phyloP scores from a whole-genome alignment of 2,888 invertebrate species.

The Cephus runcator region DNA sequence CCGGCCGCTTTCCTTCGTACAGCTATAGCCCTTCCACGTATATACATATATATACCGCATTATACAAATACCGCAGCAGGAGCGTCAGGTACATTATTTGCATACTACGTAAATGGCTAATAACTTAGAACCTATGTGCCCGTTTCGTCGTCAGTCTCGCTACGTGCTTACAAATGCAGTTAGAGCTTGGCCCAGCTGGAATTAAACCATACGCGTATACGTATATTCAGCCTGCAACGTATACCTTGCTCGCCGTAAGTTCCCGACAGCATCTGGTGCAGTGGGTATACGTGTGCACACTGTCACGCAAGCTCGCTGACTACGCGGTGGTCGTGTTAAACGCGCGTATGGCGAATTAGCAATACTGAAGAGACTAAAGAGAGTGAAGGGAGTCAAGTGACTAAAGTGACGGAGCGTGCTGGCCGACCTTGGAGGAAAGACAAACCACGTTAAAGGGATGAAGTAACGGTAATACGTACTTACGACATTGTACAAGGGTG shows the following conservation, averaged over 20 bases:
- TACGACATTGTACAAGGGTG: too few relatives aligned
- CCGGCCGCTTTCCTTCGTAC: background rate
- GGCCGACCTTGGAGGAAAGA: background rate
- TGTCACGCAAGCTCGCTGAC: too few relatives aligned
- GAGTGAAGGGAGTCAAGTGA: background rate
- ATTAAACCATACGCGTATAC: background rate
- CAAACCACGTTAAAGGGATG: background rate
- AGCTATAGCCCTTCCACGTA: background rate
- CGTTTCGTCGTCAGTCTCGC: background rate
- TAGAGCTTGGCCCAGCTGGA: background rate
- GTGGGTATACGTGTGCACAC: too few relatives aligned
- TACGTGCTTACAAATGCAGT: background rate
- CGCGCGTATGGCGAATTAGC: background rate
- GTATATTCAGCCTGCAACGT: background rate
- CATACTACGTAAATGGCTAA: conserved; percentile 7
- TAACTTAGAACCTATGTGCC: background rate
- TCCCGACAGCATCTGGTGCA: too few relatives aligned
- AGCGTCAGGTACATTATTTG: conserved; percentile 11
- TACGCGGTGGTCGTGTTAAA: too few relatives aligned
- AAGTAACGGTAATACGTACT: too few relatives aligned
- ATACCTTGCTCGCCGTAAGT: too few relatives aligned
- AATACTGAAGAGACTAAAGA: background rate
- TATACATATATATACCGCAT: conserved; percentile 22
- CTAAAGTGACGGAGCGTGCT: background rate
- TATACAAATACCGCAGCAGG: conserved; percentile 11